phyloP scores from a whole-genome alignment of 2,797 vertebrate genomes.

The Trachurus trachurus region DNA sequence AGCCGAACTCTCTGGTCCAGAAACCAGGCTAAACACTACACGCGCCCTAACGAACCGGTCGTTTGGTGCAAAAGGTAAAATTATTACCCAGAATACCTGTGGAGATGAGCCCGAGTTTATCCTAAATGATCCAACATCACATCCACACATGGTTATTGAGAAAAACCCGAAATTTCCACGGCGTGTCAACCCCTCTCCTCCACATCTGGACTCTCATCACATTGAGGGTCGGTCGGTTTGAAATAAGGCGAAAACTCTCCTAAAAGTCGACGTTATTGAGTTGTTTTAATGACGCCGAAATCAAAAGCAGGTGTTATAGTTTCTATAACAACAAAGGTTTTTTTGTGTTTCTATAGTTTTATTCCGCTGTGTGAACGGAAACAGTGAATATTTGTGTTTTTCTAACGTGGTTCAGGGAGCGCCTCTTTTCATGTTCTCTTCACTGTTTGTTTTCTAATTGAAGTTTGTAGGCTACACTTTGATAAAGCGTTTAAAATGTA shows the following conservation, averaged over 20 bases:
- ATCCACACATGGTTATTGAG: neutral
- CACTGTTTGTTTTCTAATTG: neutral
- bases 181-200: too few species aligned
- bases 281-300: neutral
- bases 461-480: neutral
- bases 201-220: neutral
- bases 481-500: fast-evolving
- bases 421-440: neutral
- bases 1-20: neutral
- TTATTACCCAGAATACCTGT: neutral
- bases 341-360: fast-evolving
- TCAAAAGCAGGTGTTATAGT: fast-evolving
- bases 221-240: neutral
- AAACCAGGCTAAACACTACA: conserved; percentile 14
- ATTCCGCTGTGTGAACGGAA: fast-evolving
- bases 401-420: neutral
- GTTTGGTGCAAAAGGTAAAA: neutral
- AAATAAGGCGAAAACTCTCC: neutral
- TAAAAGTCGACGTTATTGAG: neutral
- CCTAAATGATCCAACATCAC: too few species aligned
- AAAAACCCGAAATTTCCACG: too few species aligned
- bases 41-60: too few species aligned
- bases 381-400: neutral
- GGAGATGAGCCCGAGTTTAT: fast-evolving
- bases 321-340: fast-evolving